Evolutionary conservation across 2,888 invertebrate genomes (phyloP), one percentile per base, ranked within the genome.

Genomic region (Slavum lentiscoides): DNA sequence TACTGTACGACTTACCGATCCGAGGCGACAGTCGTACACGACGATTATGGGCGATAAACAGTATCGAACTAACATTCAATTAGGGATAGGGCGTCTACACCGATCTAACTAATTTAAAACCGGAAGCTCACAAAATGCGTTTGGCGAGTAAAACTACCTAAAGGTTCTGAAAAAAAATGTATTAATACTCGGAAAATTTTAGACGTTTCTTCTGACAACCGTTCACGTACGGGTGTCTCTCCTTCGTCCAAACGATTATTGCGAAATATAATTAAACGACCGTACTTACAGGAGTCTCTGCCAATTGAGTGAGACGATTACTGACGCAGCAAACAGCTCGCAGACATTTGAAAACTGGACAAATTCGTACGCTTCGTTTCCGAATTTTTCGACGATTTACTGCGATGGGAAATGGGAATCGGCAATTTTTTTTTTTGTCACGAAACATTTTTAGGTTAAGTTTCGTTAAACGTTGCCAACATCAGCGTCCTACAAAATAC

Each of bases 401-500:
- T 0, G 23, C 39, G 9, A 30, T 30, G 30, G 30, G 4, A 30
- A 49, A 67, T 75, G 59, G 59, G 75, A 30, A 67, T 67, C 75
- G 75, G 75, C 58, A 75, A 66, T 55, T 64, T 8, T 17, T 58
- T 74, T 15, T 21, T 43, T 43, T 61, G 68, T 39, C 67, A 59
- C 6, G 58, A 19, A 13, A 59, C 13, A 15, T 76, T 76, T 17
- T 30, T 30, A 76, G 75, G 75, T 76, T 76, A 76, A 30, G 49
- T 68, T 68, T 68, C 59, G 67, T 3, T 59, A 76, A 59, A 30
- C 1, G 75, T 68, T 67, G 15, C 75, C 30, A 68, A 43, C 59
- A n/a, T 76, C 68, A 68, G 17, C 9, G 17, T n/a, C n/a, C n/a
- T n/a, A n/a, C n/a, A n/a, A n/a, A n/a, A n/a, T n/a, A n/a, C n/a